Evolutionary conservation across 2,888 invertebrate genomes (phyloP), one percentile per base, ranked within the genome.

Genomic region (Acanthosepion lycidas): DNA sequence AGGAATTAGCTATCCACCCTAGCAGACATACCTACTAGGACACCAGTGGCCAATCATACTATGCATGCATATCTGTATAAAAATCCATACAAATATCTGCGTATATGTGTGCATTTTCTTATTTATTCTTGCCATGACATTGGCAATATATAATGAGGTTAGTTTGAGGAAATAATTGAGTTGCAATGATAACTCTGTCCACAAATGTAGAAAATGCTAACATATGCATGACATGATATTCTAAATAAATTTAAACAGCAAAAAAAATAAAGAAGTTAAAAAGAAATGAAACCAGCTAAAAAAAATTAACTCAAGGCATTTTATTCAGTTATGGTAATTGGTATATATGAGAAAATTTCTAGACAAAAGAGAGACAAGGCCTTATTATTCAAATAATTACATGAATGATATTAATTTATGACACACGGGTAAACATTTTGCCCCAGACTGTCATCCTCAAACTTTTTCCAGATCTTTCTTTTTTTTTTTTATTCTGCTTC

Each of bases 71-170:
- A 42, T 42, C 42, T 42, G 42, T 42, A 42, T 42, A 42, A 42
- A 51, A n/a, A n/a, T 78, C 1, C 18, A 28, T 78, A 28, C n/a
- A n/a, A n/a, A n/a, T 28, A 9, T n/a, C 8, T 51, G 51, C 15
- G 51, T 51, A 15, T 51, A 15, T 51, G 51, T 51, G 51, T 15
- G 15, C 8, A 4, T 8, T 6, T 59, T 59, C 59, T 64, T 23
- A 28, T 23, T 64, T 64, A 64, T 64, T 78, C 78, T 15, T 33
- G 15, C n/a, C 23, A 8, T 59, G 15, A 33, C n/a, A 78, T n/a
- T 78, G n/a, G n/a, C 78, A n/a, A n/a, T 78, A n/a, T n/a, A 78
- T 78, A 78, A 78, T 78, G 78, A 78, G n/a, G 78, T 78, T 78
- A n/a, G 78, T 78, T 78, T 78, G n/a, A 78, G 15, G 78, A 78